Evolutionary conservation across 2,888 invertebrate genomes (phyloP), one percentile per base, ranked within the genome.

Genomic region (Oxystoma pomonae): DNA sequence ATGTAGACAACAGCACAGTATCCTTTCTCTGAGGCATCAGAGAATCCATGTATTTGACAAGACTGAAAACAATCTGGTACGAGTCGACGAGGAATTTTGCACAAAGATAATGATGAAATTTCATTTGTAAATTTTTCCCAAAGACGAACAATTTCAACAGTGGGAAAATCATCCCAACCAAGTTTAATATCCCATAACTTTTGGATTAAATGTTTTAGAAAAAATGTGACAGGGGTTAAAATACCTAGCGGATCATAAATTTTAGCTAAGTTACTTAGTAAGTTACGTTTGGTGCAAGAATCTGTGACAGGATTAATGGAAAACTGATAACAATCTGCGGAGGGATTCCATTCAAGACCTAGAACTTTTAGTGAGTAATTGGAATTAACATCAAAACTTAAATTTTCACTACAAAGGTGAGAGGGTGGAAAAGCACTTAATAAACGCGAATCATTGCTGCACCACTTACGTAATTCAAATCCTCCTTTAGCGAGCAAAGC

Each of bases 381-480:
- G 7, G 17, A 16, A 22, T 20, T n/a, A 17, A 58, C 16, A 49
- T 22, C 17, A n/a, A 58, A 49, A 16, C n/a, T 49, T n/a, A 53
- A 19, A 53, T 16, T 53, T 53, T 53, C 53, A 16, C 16, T 53
- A 17, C 19, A 19, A 16, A 16, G 53, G 53, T 17, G 53, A 53
- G 53, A 53, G 5, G 53, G 19, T 17, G 7, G 58, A 17, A 58
- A 19, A 58, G 3, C 17, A n/a, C 3, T n/a, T 58, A 58, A 49
- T n/a, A 58, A n/a, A 5, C 56, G 9, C 9, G 20, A n/a, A 16
- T 57, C 21, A 16, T 57, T 21, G 9, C 16, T 58, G 12, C 59
- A 35, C 50, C 50, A 60, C 22, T 60, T 51, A 20, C 61, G 56
- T n/a, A 60, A 57, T 58, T 20, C 20, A 22, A 60, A 57, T 20